Base-by-base conservation (phyloP, 2,113 vertebrate species). In the Prunella fulvescens region DNA sequence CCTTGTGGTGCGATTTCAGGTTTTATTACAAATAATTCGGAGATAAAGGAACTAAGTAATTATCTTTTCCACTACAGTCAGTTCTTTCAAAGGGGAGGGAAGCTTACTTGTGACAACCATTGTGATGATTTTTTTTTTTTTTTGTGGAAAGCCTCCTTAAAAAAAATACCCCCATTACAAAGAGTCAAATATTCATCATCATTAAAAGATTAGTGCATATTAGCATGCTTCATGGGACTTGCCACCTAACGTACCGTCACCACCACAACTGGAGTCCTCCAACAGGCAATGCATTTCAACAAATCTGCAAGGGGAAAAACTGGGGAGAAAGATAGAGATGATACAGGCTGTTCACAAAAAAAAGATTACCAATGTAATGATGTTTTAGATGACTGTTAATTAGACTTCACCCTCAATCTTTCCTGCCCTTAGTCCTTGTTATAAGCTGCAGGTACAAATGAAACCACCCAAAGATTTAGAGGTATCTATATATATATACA, bases 11-110 rank as follows among this genome's bases (percentile, higher is more conserved):
- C 60, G 95, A 97, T 98, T 98, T 98, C 96, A 97, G 96, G 97
- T 98, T 98, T 98, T 98, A 98, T 98, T 98, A 98, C 97, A 98
- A 98, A 98, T 98, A 97, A 98, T 98, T 98, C 83, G 3, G 91
- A 97, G 96, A 98, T 98, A 97, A 97, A 98, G 94, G 97, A 97
- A 97, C 96, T 95, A 97, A 96, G 97, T 96, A 96, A 97, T 98
- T 98, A 97, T 98, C 97, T 97, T 97, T 97, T 96, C 93, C 95
- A 93, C 96, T 97, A 97, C 87, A 97, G 93, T 97, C 97, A 97
- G 91, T 96, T 96, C 82, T 94, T 97, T 97, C 97, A 96, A 95
- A 98, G 96, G 88, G 72, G 88, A 85, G 82, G 82, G 85, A 74
- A 90, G 93, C 97, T 97, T 95, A 76, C 97, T 96, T 97, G 88